Percentiles rank a stretch among this genome's conserved stretches.
phyloP scores from a whole-genome alignment of 2,797 vertebrate species.

The Sorex maritimensis region DNA sequence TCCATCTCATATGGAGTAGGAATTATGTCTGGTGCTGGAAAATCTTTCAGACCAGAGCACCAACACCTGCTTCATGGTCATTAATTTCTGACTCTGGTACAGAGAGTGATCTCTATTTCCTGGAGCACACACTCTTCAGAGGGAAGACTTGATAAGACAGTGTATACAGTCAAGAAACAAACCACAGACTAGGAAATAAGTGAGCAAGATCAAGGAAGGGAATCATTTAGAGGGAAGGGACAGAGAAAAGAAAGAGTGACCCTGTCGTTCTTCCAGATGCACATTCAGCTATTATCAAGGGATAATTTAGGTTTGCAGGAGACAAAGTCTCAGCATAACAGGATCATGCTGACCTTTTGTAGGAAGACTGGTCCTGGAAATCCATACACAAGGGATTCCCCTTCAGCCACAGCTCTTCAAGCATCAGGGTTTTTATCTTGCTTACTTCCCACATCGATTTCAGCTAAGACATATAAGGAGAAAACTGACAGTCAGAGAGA shows the following conservation, averaged over 20 bases:
- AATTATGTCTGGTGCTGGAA: neutral
- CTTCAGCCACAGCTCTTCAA: slow-evolving; percentile 94
- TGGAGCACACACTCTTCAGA: neutral
- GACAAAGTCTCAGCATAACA: slow-evolving; percentile 91
- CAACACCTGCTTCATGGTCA: neutral
- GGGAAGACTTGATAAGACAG: neutral
- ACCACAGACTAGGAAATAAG: neutral
- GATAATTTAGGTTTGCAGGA: slow-evolving; percentile 91
- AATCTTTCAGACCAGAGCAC: neutral
- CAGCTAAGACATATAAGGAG: slow-evolving; percentile 87
- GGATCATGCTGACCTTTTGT: slow-evolving; percentile 92
- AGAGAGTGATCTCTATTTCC: neutral
- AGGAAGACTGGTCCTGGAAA: slow-evolving; percentile 92
- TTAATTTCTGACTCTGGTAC: neutral
- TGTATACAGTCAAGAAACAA: neutral
- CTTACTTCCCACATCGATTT: slow-evolving; percentile 93
- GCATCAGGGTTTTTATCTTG: slow-evolving; percentile 93
- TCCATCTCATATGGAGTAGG: neutral
- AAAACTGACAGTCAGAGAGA: neutral
- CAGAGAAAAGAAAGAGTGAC: neutral
- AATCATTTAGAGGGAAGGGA: neutral
- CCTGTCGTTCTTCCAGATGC: slow-evolving; percentile 60
- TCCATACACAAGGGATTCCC: slow-evolving; percentile 93
- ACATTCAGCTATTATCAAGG: slow-evolving; percentile 89
- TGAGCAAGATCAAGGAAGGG: neutral